These are phyloP conservation scores for Danio albolineatus DNA, from an alignment of 2,797 vertebrate genomes.

Conservation along the genomic window DNA sequence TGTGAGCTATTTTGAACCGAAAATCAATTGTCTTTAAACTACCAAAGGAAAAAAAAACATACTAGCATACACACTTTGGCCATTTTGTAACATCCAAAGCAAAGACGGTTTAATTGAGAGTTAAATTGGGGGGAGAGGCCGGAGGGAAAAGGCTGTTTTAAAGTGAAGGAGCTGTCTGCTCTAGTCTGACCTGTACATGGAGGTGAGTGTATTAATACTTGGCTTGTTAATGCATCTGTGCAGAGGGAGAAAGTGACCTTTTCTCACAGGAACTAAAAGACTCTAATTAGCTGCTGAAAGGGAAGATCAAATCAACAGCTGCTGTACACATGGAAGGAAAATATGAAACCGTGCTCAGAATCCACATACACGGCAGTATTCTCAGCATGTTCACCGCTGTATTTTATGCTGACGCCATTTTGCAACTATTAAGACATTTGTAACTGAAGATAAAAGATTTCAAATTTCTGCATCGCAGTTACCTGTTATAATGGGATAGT, in stretches of 20 bases:
- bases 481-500: no score
- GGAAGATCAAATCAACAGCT: conserved; percentile 45
- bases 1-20: neutral
- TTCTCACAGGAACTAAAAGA: conserved; percentile 59
- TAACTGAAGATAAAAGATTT: neutral
- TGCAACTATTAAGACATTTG: neutral
- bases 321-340: conserved; percentile 41
- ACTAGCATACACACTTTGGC: neutral
- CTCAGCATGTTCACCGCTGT: neutral
- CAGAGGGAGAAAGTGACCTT: conserved; percentile 54
- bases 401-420: neutral
- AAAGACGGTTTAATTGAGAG: conserved; percentile 41
- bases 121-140: conserved; percentile 59
- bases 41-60: neutral
- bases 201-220: conserved; percentile 54
- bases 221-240: conserved; percentile 58
- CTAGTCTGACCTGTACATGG: conserved; percentile 36
- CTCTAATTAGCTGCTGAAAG: conserved; percentile 62
- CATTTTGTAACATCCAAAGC: conserved; percentile 42
- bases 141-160: conserved; percentile 30
- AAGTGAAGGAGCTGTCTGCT: conserved; percentile 34
- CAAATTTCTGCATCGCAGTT: neutral
- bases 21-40: neutral
- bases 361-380: neutral
- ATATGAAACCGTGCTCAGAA: conserved; percentile 25